These are phyloP conservation scores for Pelodiscus sinensis DNA, from an alignment of 2,113 vertebrate genomes.

Conservation along the genomic window DNA sequence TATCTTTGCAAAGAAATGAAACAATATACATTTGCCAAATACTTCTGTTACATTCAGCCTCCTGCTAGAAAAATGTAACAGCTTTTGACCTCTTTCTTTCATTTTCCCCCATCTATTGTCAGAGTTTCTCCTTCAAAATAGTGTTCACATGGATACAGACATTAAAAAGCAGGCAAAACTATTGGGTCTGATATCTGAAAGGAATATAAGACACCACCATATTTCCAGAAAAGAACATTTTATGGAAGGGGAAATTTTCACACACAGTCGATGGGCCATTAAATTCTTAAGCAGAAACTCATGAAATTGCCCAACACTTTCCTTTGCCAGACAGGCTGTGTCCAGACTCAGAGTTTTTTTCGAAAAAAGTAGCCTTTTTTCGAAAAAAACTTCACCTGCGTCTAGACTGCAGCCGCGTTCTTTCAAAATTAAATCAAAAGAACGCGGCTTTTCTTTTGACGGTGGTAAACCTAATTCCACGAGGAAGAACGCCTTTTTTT, in stretches of 20 bases:
- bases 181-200: constrained; percentile 23
- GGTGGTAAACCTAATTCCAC: too few relatives aligned
- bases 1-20: neutral
- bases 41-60: neutral
- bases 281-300: neutral
- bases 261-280: neutral
- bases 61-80: neutral
- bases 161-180: constrained; percentile 37
- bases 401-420: too few relatives aligned
- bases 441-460: too few relatives aligned
- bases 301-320: neutral
- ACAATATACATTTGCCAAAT: neutral
- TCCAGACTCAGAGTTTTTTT: too few relatives aligned
- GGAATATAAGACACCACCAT: neutral
- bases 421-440: too few relatives aligned
- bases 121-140: constrained; percentile 25
- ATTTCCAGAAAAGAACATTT: neutral
- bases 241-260: neutral
- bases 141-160: neutral
- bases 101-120: constrained; percentile 1
- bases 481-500: too few relatives aligned
- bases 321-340: neutral
- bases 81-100: constrained; percentile 5
- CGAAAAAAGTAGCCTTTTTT: too few relatives aligned
- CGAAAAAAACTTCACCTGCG: too few relatives aligned